Evolutionary conservation across 2,888 invertebrate species (phyloP), one percentile per base, ranked within the genome.

Genomic region (Ferrisia virgata): DNA sequence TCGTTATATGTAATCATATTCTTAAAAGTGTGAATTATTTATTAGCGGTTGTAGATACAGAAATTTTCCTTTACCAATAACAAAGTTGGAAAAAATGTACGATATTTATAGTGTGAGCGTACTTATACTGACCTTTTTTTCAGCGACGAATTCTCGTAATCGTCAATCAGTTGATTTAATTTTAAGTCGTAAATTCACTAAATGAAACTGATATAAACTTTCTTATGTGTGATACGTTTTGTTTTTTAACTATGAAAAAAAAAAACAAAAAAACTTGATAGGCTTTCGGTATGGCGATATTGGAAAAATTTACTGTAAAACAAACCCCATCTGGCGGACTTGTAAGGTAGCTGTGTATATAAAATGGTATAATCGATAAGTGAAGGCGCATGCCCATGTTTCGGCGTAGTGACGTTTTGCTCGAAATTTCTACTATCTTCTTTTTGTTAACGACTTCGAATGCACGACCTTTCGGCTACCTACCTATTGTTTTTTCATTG

Each of bases 401-500:
- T 76, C 72, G 36, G 22, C 72, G 31, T 36, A 6, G 36, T 76
- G 72, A 76, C 72, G 72, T 76, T 76, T 76, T 18, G 72, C 36
- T 76, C 33, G 72, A 36, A 76, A 76, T 76, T 76, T 33, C 33
- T 33, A 25, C 47, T 13, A 31, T 69, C n/a, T n/a, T n/a, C n/a
- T 76, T 76, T 76, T 76, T 76, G 18, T 36, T 76, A 36, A 36
- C 72, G 36, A 36, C 72, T 11, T 15, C 0, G 72, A 76, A 76
- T 76, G 36, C 33, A 76, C 72, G 72, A 76, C 72, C 72, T 76
- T 76, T 76, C 36, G 72, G 36, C 72, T n/a, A n/a, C n/a, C n/a
- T n/a, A n/a, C n/a, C n/a, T 36, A 76, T 76, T 76, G 72, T 76
- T 76, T 76, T 76, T 76, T 9, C n/a, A n/a, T n/a, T n/a, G n/a